These are phyloP conservation scores for Eremophila alpestris DNA, from an alignment of 2,797 vertebrate species.

Conservation along the genomic window DNA sequence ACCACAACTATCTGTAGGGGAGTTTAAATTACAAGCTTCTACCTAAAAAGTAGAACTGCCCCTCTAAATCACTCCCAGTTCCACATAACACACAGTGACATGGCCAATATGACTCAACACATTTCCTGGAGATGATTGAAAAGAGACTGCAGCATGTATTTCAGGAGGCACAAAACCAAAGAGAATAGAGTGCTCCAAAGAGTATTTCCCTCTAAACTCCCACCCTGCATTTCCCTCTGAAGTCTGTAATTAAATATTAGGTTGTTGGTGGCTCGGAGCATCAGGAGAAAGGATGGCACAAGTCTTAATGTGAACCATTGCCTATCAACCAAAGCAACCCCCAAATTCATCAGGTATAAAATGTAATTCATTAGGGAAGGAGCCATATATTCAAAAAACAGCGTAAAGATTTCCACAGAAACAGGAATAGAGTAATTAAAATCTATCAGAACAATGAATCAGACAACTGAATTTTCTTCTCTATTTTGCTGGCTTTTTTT, in stretches of 20 bases:
- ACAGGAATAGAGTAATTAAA: neutral
- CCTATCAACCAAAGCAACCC: neutral
- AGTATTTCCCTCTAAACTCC: neutral
- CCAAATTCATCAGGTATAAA: neutral
- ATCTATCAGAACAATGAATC: neutral
- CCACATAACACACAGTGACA: neutral
- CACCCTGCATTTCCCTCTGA: neutral
- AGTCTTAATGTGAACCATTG: neutral
- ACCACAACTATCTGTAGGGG: neutral
- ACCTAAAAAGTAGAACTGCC: neutral
- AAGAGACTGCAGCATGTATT: neutral
- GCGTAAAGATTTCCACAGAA: neutral
- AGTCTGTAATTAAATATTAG: neutral
- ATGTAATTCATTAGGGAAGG: neutral
- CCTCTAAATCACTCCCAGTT: neutral
- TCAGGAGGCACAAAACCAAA: neutral
- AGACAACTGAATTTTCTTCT: neutral
- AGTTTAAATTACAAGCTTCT: slow-evolving; percentile 1
- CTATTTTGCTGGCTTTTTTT: neutral
- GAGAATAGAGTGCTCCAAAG: neutral
- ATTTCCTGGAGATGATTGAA: neutral
- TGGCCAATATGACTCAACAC: neutral
- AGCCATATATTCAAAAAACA: neutral
- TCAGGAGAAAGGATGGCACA: neutral
- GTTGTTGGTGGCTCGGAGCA: neutral